phyloP scores from a whole-genome alignment of 1,140 invertebrate genomes.

The Leptestheria dahalacensis region DNA sequence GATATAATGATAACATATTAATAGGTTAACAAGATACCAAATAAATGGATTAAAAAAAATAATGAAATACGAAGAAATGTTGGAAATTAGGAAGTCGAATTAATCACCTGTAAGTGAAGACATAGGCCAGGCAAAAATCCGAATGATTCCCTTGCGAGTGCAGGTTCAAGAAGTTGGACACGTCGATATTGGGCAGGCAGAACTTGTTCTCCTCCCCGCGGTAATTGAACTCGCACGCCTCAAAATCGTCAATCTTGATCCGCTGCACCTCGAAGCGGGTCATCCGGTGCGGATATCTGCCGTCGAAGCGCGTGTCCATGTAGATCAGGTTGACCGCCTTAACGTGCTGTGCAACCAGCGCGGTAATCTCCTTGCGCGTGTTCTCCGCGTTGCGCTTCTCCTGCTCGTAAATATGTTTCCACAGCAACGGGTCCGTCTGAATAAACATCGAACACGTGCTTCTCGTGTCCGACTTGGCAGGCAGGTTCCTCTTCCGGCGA shows the following conservation, averaged over 20 bases:
- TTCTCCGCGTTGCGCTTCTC: conserved; percentile 44
- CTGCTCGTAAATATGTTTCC: conserved; percentile 66
- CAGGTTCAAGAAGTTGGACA: conserved; percentile 96
- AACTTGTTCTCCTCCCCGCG: conserved; percentile 73
- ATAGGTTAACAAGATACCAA: no score
- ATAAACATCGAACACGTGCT: conserved; percentile 84
- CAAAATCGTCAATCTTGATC: conserved; percentile 87
- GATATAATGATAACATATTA: no score
- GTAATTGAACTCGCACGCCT: conserved; percentile 47
- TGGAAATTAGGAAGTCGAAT: not conserved
- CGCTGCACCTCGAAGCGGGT: conserved; percentile 96
- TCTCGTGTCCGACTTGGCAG: conserved; percentile 49
- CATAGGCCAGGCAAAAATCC: conserved; percentile 95
- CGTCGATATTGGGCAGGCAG: conserved; percentile 95
- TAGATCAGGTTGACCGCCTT: conserved; percentile 98
- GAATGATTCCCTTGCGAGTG: conserved; percentile 94
- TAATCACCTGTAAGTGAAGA: conserved; percentile 75
- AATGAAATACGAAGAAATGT: not conserved
- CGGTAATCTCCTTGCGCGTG: conserved; percentile 90
- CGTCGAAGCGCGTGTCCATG: conserved; percentile 82
- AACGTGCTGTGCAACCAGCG: conserved; percentile 92
- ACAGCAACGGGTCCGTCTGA: conserved; percentile 93
- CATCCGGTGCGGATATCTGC: conserved; percentile 62
- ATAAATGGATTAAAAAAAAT: not conserved
- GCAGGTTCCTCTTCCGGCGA: not conserved